phyloP scores from a whole-genome alignment of 23 tunicate species.

The Phallusia fumigata region DNA sequence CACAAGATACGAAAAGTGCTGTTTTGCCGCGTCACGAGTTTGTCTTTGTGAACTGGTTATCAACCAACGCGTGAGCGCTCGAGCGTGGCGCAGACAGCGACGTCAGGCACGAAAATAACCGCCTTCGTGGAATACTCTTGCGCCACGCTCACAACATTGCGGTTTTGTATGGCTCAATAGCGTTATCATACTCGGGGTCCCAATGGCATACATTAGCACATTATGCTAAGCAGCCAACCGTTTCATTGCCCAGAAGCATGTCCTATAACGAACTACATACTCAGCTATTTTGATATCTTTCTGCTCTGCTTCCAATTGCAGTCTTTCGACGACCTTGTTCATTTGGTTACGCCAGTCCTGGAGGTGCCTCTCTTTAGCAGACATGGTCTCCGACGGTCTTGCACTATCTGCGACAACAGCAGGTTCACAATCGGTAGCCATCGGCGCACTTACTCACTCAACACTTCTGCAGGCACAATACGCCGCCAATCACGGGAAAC shows the following conservation, averaged over 20 bases:
- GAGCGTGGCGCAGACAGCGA: slow-evolving; percentile 6
- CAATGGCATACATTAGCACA: too few relatives aligned
- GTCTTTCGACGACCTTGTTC: slow-evolving; percentile 31
- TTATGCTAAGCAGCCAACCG: too few relatives aligned
- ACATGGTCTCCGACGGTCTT: background rate
- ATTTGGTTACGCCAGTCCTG: slow-evolving; percentile 28
- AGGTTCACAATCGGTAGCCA: background rate
- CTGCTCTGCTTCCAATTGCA: slow-evolving; percentile 26
- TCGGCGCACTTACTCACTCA: background rate
- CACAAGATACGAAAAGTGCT: background rate
- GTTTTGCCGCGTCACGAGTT: background rate
- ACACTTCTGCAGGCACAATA: too few relatives aligned
- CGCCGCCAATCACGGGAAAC: too few relatives aligned
- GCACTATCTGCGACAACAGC: background rate
- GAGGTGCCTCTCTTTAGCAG: background rate
- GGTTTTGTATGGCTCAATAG: too few relatives aligned
- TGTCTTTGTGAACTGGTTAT: background rate
- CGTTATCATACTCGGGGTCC: too few relatives aligned
- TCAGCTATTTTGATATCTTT: slow-evolving; percentile 29
- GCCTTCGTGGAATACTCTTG: background rate
- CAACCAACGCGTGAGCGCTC: background rate
- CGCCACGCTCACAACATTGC: too few relatives aligned
- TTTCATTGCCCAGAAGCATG: too few relatives aligned
- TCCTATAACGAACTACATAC: slow-evolving; percentile 5
- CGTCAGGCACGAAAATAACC: background rate